Evolutionary conservation across 1,140 invertebrate genomes (phyloP).

Genomic region (Conus betulinus): DNA sequence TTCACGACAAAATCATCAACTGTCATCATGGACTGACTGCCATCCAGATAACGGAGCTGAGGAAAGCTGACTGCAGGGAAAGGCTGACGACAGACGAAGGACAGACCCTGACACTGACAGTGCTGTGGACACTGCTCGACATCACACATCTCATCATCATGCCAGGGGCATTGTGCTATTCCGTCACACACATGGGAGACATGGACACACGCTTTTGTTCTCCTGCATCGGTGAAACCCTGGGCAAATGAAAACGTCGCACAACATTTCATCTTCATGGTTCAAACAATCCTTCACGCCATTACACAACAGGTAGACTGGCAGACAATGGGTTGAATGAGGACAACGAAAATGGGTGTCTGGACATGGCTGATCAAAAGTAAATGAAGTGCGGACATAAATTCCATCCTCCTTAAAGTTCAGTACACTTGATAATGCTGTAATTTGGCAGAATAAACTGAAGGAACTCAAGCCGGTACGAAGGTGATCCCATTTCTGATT

Average conservation of each 20-base stretch:
- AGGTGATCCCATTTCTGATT: no score
- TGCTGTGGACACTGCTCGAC: constrained; percentile 45
- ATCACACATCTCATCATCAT: constrained; percentile 39
- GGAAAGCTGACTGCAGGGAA: not conserved
- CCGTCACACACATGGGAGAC: constrained; percentile 23
- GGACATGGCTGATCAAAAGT: not conserved
- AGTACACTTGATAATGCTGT: not conserved
- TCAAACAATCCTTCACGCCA: constrained; percentile 12
- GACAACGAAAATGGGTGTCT: constrained; percentile 25
- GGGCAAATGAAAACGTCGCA: constrained; percentile 24
- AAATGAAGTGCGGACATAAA: not conserved
- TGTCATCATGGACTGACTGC: not conserved
- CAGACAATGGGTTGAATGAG: not conserved
- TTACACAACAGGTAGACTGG: constrained; percentile 17
- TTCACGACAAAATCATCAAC: not conserved
- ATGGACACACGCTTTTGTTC: constrained; percentile 26
- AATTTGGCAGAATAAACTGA: no score
- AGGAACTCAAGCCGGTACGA: no score
- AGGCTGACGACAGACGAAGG: constrained; percentile 16
- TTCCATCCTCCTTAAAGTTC: not conserved
- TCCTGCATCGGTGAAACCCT: constrained; percentile 29
- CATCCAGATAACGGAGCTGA: not conserved
- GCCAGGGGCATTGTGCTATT: constrained; percentile 30
- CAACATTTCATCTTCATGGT: not conserved
- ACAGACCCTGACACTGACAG: constrained; percentile 31